Evolutionary conservation across 2,888 invertebrate genomes (phyloP).

Genomic region (Philhelius pedissequus): DNA sequence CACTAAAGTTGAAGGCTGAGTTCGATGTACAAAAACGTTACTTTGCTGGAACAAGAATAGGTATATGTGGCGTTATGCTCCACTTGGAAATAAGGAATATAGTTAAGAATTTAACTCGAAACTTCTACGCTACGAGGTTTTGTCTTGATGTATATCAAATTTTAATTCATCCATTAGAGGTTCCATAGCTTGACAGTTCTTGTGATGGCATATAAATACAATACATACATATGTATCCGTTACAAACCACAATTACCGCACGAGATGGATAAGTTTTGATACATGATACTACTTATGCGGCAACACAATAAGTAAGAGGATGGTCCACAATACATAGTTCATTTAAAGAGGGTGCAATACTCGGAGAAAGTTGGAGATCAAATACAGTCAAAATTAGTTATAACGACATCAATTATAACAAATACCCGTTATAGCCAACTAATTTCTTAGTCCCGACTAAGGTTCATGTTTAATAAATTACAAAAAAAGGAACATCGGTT

Average conservation of each 20-base stretch:
- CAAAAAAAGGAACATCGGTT: too few relatives aligned
- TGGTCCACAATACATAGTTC: constrained; percentile 34
- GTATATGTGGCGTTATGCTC: neutral
- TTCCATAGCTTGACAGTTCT: neutral
- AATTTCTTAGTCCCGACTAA: too few relatives aligned
- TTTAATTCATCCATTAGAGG: constrained; percentile 20
- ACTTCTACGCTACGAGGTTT: neutral
- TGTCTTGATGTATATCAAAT: constrained; percentile 35
- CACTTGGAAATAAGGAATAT: neutral
- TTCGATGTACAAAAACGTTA: neutral
- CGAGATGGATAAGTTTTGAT: constrained; percentile 19
- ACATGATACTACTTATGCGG: neutral
- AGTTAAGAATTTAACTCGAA: constrained; percentile 6
- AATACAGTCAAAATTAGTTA: too few relatives aligned
- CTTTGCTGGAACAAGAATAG: neutral
- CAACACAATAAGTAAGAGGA: constrained; percentile 40
- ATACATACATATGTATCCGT: too few relatives aligned
- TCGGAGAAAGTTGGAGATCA: constrained; percentile 26
- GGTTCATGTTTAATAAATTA: too few relatives aligned
- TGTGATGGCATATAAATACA: neutral
- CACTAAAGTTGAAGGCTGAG: neutral
- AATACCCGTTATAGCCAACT: too few relatives aligned
- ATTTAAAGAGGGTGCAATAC: neutral
- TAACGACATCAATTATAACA: too few relatives aligned
- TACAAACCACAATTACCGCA: neutral